phyloP scores from a whole-genome alignment of 2,797 vertebrate species.

The Sparidentex hasta region DNA sequence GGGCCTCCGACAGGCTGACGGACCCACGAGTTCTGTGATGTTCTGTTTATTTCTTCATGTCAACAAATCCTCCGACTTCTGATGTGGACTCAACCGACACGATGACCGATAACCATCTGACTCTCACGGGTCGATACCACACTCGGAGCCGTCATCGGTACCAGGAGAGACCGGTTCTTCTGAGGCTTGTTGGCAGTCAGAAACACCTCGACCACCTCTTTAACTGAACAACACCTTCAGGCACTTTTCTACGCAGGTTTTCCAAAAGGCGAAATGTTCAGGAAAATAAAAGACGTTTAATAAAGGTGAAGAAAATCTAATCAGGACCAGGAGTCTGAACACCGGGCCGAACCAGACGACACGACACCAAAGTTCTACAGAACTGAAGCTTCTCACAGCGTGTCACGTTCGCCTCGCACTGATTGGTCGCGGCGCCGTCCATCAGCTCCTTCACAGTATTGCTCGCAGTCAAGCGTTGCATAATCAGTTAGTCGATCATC shows the following conservation, averaged over 20 bases:
- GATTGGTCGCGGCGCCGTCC: background rate
- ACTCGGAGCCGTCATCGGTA: no score
- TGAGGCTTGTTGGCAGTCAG: background rate
- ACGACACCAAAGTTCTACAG: background rate
- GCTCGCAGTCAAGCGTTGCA: slow-evolving; percentile 46
- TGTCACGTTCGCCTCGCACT: background rate
- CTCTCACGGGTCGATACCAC: no score
- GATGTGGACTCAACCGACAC: no score
- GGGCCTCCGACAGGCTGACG: no score
- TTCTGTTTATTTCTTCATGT: background rate
- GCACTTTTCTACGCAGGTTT: slow-evolving; percentile 43
- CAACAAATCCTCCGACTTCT: background rate
- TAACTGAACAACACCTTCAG: slow-evolving; percentile 24
- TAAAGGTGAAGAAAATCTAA: background rate
- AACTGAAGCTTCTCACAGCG: background rate
- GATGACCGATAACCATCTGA: no score
- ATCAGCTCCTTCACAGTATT: slow-evolving; percentile 62
- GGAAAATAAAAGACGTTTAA: background rate
- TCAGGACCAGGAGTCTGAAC: no score
- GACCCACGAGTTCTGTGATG: background rate
- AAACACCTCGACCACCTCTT: background rate
- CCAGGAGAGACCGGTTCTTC: background rate
- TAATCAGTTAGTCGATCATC: slow-evolving; percentile 40
- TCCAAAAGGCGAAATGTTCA: slow-evolving; percentile 19
- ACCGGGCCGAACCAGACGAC: background rate